Conservation (phyloP, 2,113 vertebrate genomes). For the Eulemur macaco region DNA sequence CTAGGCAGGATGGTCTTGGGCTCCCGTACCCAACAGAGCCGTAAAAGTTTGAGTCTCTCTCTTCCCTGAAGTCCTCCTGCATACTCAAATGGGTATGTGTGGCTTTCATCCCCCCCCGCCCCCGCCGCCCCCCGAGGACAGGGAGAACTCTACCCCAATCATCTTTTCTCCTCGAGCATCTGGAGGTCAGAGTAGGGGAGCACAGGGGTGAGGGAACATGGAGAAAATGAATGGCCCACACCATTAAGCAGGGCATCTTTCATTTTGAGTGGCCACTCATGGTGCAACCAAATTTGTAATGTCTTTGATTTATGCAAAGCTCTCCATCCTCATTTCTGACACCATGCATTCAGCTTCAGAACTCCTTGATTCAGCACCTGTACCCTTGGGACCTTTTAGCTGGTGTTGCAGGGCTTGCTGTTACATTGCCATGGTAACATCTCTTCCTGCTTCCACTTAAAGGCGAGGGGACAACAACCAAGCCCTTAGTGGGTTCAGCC, state of each 20-base stretch:
- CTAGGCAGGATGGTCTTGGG: neutral
- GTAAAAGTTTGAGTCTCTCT: neutral
- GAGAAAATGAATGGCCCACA: neutral
- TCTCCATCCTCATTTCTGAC: neutral
- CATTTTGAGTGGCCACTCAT: neutral
- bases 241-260: neutral
- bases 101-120: neutral
- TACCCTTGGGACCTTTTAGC: neutral
- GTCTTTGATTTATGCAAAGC: neutral
- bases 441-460: neutral
- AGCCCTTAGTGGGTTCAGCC: neutral
- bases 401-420: neutral
- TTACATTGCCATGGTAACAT: fast-evolving
- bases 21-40: neutral
- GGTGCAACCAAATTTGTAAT: neutral
- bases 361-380: neutral
- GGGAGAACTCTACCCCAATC: too few species aligned
- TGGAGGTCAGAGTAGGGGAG: neutral
- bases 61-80: neutral
- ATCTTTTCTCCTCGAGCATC: neutral
- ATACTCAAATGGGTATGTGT: neutral
- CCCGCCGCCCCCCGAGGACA: neutral
- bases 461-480: neutral
- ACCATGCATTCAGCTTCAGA: neutral
- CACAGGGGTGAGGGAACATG: neutral